Evolutionary conservation across 2,113 vertebrate genomes (phyloP).

Genomic region (Phaethornis superciliosus): DNA sequence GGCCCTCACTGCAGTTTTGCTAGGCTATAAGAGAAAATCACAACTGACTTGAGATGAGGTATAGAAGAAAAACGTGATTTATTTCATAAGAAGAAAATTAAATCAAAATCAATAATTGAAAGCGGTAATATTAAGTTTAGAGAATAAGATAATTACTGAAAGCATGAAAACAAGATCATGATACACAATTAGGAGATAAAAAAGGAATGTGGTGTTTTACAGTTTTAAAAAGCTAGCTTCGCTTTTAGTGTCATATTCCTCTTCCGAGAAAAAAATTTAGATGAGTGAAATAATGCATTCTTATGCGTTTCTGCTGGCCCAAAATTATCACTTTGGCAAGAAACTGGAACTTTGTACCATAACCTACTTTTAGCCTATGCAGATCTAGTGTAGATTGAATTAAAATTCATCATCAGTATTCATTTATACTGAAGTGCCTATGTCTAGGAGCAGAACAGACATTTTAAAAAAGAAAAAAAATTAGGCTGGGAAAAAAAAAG

Average conservation of each 20-base stretch:
- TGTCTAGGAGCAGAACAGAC: not conserved
- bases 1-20: not conserved
- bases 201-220: not conserved
- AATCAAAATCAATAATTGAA: not conserved
- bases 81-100: not conserved
- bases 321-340: constrained; percentile 57
- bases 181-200: not conserved
- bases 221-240: not conserved
- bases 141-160: not conserved
- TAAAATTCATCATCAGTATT: constrained; percentile 58
- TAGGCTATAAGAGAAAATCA: not conserved
- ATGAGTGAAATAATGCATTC: constrained; percentile 35
- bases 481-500: not conserved
- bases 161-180: not conserved
- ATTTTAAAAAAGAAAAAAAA: not conserved
- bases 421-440: constrained; percentile 15
- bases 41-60: not conserved
- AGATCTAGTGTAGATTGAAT: constrained; percentile 27
- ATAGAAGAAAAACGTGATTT: not conserved
- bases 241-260: constrained; percentile 14
- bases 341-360: constrained; percentile 2
- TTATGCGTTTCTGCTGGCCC: constrained; percentile 16
- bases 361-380: constrained; percentile 59
- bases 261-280: not conserved
- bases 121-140: not conserved